These are phyloP conservation scores for Neostethus bicornis DNA, from an alignment of 2,797 vertebrate genomes.

Conservation along the genomic window DNA sequence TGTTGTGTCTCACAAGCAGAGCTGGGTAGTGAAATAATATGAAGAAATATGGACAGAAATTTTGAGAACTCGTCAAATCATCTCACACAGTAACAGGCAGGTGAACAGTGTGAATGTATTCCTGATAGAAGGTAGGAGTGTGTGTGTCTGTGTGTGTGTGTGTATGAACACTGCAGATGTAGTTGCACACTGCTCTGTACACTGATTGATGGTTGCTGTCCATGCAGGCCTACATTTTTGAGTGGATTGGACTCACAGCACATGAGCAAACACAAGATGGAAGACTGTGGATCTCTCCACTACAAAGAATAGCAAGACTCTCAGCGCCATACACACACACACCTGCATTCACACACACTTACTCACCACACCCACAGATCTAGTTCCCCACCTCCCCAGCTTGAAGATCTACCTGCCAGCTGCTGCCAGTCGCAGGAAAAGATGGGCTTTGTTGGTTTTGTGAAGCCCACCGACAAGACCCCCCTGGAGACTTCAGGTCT, in stretches of 20 bases:
- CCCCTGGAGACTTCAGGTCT: slow-evolving; percentile 83
- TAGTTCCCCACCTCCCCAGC: slow-evolving; percentile 69
- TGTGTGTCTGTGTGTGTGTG: slow-evolving; percentile 30
- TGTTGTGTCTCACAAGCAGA: slow-evolving; percentile 20
- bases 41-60: slow-evolving; percentile 26
- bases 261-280: slow-evolving; percentile 72
- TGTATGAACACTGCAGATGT: slow-evolving; percentile 55
- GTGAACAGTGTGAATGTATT: slow-evolving; percentile 49
- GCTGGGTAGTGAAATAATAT: slow-evolving; percentile 22
- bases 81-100: slow-evolving; percentile 55
- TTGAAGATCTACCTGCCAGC: slow-evolving; percentile 83
- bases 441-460: slow-evolving; percentile 87
- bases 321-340: slow-evolving; percentile 22
- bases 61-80: slow-evolving; percentile 30
- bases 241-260: slow-evolving; percentile 73
- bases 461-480: slow-evolving; percentile 85
- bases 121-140: slow-evolving; percentile 38
- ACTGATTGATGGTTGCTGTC: slow-evolving; percentile 77
- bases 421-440: slow-evolving; percentile 85
- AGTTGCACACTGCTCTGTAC: slow-evolving; percentile 56
- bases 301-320: slow-evolving; percentile 72
- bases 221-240: slow-evolving; percentile 70
- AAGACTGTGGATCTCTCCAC: slow-evolving; percentile 72
- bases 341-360: slow-evolving; percentile 38
- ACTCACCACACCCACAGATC: slow-evolving; percentile 69